phyloP scores from a whole-genome alignment of 2,113 vertebrate genomes.

The Notothenia coriiceps region DNA sequence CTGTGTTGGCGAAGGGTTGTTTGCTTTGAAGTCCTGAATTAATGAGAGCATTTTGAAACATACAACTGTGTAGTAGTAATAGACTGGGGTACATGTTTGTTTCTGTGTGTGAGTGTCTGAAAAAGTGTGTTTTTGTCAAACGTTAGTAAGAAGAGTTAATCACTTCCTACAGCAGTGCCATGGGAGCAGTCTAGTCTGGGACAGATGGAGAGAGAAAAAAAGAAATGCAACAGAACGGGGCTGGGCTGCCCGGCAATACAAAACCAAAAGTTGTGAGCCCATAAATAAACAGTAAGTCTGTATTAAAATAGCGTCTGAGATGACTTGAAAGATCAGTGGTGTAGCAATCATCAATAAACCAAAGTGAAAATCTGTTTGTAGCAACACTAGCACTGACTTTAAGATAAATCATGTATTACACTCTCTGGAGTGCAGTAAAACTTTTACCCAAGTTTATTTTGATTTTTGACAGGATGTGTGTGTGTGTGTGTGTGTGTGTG shows the following conservation, averaged over 20 bases:
- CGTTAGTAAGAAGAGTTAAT: slow-evolving; percentile 61
- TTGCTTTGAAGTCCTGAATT: slow-evolving; percentile 67
- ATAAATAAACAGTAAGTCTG: slow-evolving; percentile 63
- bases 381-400: slow-evolving; percentile 45
- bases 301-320: slow-evolving; percentile 67
- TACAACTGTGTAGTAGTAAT: slow-evolving; percentile 22
- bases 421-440: slow-evolving; percentile 55
- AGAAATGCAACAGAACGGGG: slow-evolving; percentile 29
- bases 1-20: slow-evolving; percentile 46
- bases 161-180: slow-evolving; percentile 55
- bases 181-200: slow-evolving; percentile 37
- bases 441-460: slow-evolving; percentile 61
- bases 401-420: slow-evolving; percentile 64
- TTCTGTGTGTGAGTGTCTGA: slow-evolving; percentile 35
- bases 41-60: slow-evolving; percentile 67
- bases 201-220: slow-evolving; percentile 26
- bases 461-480: slow-evolving; percentile 54
- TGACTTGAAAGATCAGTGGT: slow-evolving; percentile 67
- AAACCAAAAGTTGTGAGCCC: slow-evolving; percentile 37
- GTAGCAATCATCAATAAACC: slow-evolving; percentile 71
- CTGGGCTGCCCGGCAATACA: slow-evolving; percentile 23
- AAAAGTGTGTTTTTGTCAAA: slow-evolving; percentile 50
- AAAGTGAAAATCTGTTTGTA: slow-evolving; percentile 65
- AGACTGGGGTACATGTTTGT: slow-evolving; percentile 43
- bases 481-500: not conserved